Conservation (phyloP, 2,797 vertebrate species). For the Crypturellus tataupa region DNA sequence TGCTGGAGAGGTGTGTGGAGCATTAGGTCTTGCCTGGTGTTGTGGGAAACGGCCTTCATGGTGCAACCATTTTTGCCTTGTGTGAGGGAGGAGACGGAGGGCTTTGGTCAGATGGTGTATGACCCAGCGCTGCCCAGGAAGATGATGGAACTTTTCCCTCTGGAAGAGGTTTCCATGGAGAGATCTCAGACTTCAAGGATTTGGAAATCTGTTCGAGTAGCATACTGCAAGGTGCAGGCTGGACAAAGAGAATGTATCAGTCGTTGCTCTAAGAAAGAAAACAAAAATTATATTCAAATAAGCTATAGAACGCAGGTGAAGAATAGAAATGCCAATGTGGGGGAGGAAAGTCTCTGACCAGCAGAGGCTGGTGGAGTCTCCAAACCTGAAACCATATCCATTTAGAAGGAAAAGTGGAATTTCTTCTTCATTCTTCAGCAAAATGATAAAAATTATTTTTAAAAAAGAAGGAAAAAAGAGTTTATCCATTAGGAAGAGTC, state of each 20-base stretch:
- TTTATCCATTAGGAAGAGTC: not conserved
- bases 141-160: not conserved
- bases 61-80: not conserved
- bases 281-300: accelerated
- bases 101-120: not conserved
- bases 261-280: not conserved
- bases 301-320: not conserved
- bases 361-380: not conserved
- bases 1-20: accelerated
- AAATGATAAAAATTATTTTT: not conserved
- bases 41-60: not conserved
- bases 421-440: not conserved
- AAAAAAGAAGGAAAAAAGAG: accelerated
- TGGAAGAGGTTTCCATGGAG: not conserved
- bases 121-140: not conserved
- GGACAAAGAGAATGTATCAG: not conserved
- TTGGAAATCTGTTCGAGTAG: not conserved
- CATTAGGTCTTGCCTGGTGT: too few relatives aligned
- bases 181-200: accelerated
- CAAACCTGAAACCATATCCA: not conserved
- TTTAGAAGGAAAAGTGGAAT: not conserved
- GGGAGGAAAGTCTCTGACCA: not conserved
- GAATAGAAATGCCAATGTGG: not conserved
- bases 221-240: not conserved
- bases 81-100: accelerated